Percentiles rank a stretch among this genome's conserved stretches.
Conservation (phyloP, 2,888 invertebrate genomes). For the Lasioglossum leucozonium region DNA sequence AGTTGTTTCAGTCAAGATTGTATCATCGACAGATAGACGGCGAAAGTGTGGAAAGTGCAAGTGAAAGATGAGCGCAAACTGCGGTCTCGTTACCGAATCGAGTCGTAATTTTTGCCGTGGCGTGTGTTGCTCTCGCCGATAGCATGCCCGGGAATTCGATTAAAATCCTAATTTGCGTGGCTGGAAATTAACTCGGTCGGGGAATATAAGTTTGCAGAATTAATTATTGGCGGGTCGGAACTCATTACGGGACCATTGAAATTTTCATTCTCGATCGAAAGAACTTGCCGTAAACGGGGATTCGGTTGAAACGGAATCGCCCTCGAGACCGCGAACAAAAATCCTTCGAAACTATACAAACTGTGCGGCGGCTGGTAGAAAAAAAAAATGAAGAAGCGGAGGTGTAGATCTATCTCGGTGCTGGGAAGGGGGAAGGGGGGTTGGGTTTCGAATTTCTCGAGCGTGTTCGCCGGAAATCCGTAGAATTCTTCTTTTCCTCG, state of each 20-base stretch:
- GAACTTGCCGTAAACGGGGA: slow-evolving; percentile 44
- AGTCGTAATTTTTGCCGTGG: slow-evolving; percentile 66
- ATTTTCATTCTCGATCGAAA: slow-evolving; percentile 60
- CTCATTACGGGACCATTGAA: slow-evolving; percentile 66
- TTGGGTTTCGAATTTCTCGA: slow-evolving; percentile 2
- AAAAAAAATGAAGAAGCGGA: neutral
- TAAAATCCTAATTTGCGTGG: slow-evolving; percentile 68
- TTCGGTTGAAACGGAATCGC: slow-evolving; percentile 35
- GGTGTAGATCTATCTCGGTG: neutral
- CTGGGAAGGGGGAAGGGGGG: too few species aligned
- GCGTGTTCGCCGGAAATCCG: neutral
- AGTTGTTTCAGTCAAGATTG: neutral
- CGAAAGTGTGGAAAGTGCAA: neutral
- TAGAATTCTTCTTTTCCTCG: neutral
- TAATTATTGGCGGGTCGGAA: slow-evolving; percentile 63
- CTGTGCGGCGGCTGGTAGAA: neutral
- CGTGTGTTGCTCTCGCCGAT: too few species aligned
- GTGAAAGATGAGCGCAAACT: neutral
- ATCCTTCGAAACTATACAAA: neutral
- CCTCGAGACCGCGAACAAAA: neutral
- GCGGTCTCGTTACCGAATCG: slow-evolving; percentile 31
- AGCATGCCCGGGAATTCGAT: slow-evolving; percentile 61
- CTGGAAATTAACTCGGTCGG: slow-evolving; percentile 63
- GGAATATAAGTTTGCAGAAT: slow-evolving; percentile 68
- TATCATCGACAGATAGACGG: neutral